These are phyloP conservation scores for Axis porcinus DNA, from an alignment of 2,113 vertebrate genomes.

Conservation along the genomic window DNA sequence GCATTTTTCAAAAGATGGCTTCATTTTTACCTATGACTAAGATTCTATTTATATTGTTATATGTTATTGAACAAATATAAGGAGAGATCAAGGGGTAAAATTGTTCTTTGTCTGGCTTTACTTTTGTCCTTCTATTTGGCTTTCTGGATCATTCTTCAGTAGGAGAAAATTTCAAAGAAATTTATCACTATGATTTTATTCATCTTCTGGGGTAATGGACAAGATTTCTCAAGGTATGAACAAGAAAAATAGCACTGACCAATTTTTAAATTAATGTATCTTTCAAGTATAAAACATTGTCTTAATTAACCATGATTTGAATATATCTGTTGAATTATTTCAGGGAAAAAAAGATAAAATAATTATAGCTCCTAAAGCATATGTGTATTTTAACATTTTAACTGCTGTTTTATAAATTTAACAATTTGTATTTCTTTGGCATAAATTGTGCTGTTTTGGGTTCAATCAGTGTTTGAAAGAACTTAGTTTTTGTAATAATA, in stretches of 20 bases:
- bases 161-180: background rate
- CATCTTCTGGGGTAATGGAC: background rate
- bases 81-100: background rate
- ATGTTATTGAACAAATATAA: background rate
- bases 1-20: background rate
- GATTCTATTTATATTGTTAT: background rate
- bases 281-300: background rate
- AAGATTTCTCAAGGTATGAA: background rate
- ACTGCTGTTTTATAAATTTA: background rate
- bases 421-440: background rate
- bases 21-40: background rate
- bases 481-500: background rate
- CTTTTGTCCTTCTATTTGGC: background rate
- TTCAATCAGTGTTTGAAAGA: background rate
- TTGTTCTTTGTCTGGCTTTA: background rate
- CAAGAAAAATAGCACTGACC: background rate
- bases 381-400: background rate
- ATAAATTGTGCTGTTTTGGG: background rate
- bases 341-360: background rate
- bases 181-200: background rate
- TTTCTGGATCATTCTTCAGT: background rate
- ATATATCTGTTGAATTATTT: background rate
- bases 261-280: background rate
- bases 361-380: background rate
- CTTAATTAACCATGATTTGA: background rate